Base-by-base conservation (phyloP, 2,797 vertebrate genomes). In the Helostoma temminkii region DNA sequence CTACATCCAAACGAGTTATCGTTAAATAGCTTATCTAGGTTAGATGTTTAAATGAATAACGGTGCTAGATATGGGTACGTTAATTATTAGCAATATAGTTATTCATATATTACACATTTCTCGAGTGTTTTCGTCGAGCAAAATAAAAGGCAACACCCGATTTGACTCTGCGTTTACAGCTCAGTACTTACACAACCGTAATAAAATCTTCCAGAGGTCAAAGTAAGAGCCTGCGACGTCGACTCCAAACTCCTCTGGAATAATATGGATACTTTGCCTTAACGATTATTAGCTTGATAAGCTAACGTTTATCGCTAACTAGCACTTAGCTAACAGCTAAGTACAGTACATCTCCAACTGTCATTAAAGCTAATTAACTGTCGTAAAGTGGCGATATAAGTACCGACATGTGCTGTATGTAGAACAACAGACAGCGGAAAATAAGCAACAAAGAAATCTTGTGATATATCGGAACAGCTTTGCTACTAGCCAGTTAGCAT, bases 401-500 rank as follows among this genome's bases (percentile, higher is more conserved):
- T 45, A 3, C 24, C 0, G 1, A 9, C 2, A 1, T 2, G 12
- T 12, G 0, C 7, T 10, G 14, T 15, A 2, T 15, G 10, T 46
- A 58, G 3, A 37, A 41, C 3, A 6, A 49, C 41, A 70, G 64
- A 49, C 43, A 2, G 3, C 5, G 0, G 5, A 6, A 62, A 50
- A 49, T 5, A 59, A 67, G 34, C 21, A 48, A 47, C 16, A 50
- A 49, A 36, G 30, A 49, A 24, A 18, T 25, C 32, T 6, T 39
- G 5, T 18, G 22, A 39, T 43, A 25, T 9, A 21, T 63, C 21
- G 66, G 47, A 11, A 34, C 22, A 83, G 74, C 53, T 53, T 55
- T 36, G 76, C 41, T 42, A 61, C 64, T 84, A 81, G 56, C 53
- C 41, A 19, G 45, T 47, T 85, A 86, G 77, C 83, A 37, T 3